A percentile compares a stretch with the other conserved stretches of the same genome.
Conservation (phyloP, 2,797 vertebrate species). For the Parauchenoglanis ngamensis region DNA sequence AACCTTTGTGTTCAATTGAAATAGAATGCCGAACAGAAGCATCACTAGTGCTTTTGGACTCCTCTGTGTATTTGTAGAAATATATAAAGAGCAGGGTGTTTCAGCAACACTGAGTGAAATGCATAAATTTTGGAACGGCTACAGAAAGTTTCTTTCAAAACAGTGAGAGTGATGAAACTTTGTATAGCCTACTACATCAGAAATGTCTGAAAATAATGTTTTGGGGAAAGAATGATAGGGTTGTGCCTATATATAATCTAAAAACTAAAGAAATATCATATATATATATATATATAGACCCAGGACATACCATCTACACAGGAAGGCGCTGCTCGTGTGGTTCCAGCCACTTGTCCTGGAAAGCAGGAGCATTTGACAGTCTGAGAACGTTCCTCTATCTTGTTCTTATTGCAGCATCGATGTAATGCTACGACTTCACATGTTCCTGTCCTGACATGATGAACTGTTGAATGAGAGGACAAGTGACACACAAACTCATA, state of each 20-base stretch:
- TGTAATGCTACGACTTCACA: constrained; percentile 97
- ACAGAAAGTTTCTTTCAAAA: background rate
- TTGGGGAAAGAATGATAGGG: too few relatives aligned
- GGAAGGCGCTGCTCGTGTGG: constrained; percentile 91
- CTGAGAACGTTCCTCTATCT: constrained; percentile 97
- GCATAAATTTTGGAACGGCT: background rate
- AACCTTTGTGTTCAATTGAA: background rate
- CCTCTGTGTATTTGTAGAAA: background rate
- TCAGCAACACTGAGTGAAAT: background rate
- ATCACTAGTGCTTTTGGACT: background rate
- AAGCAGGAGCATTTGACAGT: constrained; percentile 99
- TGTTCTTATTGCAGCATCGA: constrained; percentile 99
- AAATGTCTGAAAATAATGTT: too few relatives aligned
- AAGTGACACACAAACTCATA: background rate
- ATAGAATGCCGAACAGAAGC: background rate
- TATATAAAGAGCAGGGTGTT: background rate
- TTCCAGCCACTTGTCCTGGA: constrained; percentile 96
- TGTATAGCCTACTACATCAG: too few relatives aligned
- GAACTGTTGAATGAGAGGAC: constrained; percentile 68
- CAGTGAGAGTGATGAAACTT: too few relatives aligned
- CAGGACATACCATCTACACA: constrained; percentile 89
- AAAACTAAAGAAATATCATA: too few relatives aligned
- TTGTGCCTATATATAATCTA: too few relatives aligned
- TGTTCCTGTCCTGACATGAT: constrained; percentile 91
- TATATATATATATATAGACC: background rate